Conservation (phyloP, 2,113 vertebrate genomes). For the Barbus barbus region DNA sequence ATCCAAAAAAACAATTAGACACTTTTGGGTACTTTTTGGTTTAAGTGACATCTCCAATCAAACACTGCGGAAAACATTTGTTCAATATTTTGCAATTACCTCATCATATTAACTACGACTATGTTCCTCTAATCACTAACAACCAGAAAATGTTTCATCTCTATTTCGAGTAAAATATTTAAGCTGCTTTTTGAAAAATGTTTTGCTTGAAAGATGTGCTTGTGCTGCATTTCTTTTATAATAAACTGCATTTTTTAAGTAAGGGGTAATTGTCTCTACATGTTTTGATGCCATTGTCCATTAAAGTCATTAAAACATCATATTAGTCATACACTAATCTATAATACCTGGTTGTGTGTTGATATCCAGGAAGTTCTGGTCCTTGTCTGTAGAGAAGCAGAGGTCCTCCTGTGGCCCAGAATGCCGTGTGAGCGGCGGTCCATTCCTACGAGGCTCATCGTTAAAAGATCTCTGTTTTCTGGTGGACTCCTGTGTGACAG, state of each 20-base stretch:
- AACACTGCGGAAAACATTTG: no score
- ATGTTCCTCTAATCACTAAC: no score
- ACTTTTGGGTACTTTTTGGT: no score
- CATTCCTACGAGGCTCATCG: constrained; percentile 71
- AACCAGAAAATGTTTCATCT: no score
- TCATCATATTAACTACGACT: no score
- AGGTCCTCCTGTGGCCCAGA: constrained; percentile 78
- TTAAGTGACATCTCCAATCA: no score
- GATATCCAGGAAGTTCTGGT: constrained; percentile 73
- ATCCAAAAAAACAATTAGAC: no score
- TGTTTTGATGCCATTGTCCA: background rate
- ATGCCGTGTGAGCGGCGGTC: constrained; percentile 73
- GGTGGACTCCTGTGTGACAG: constrained; percentile 58
- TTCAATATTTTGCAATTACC: no score
- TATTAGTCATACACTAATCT: no score
- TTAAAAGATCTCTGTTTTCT: constrained; percentile 58
- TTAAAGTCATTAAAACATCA: background rate
- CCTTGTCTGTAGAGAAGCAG: constrained; percentile 77
- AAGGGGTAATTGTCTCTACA: background rate
- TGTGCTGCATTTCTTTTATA: background rate
- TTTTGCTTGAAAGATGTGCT: background rate
- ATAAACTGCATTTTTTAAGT: background rate
- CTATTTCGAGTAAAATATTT: background rate
- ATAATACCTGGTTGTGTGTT: constrained; percentile 49
- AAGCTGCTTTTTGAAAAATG: background rate